Base-by-base conservation (phyloP, 1,140 invertebrate genomes). In the Atta cephalotes region DNA sequence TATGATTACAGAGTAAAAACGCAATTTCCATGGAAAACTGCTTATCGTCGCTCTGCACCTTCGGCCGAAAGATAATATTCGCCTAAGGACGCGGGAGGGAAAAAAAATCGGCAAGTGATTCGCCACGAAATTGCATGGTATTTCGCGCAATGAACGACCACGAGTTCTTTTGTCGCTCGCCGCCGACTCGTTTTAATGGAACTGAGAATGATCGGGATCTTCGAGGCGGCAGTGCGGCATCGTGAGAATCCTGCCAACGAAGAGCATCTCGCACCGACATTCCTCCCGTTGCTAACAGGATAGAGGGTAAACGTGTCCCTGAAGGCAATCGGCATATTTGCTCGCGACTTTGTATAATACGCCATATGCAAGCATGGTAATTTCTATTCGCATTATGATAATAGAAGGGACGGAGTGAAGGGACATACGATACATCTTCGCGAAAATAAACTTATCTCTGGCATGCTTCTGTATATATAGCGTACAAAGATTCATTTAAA, bases 271-370 rank as follows among this genome's bases (percentile, higher is more conserved):
- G 56, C 78, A 35, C 31, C 58, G 81, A 84, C 89, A 90, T 90
- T 91, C 89, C 72, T 28, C 86, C 79, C n/a, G 65, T 56, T 88
- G 39, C 62, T 91, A 91, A 91, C 89, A 90, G 90, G 90, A 91
- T 85, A 88, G 88, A 90, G 90, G 89, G 88, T 91, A 88, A 90
- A 85, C 65, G 87, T 85, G 89, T 91, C 90, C 89, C 90, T 91
- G 90, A 91, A 79, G 84, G 80, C 79, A 58, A 78, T 79, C 85
- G 87, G 78, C 87, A 90, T 91, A 87, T 86, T 90, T 81, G 89
- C 74, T 66, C 80, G 80, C 80, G 76, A 85, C 62, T 90, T 90
- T 88, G 77, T 77, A 45, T 10, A 65, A 60, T 86, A 78, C 77
- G 77, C 68, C 21, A 31, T 77, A 25, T 49, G 68, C 56, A 12